Evolutionary conservation across 2,888 invertebrate genomes (phyloP).

Genomic region (Neoaliturus tenellus): DNA sequence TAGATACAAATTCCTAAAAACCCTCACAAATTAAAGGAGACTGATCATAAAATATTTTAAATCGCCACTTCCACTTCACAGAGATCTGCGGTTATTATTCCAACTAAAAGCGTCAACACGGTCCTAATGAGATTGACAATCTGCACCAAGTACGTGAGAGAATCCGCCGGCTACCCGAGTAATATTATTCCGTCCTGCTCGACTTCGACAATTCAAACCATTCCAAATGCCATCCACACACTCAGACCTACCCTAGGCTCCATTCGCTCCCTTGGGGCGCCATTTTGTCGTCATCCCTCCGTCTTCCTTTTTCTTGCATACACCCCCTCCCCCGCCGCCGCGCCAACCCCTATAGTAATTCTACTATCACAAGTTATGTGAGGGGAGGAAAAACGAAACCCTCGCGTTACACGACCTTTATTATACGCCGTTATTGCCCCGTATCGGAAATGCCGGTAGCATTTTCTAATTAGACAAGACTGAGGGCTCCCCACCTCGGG

Average conservation of each 20-base stretch:
- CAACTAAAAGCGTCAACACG: conserved; percentile 3
- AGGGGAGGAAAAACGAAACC: conserved; percentile 38
- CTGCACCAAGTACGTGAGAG: conserved; percentile 28
- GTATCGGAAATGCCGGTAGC: conserved; percentile 53
- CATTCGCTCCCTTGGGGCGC: conserved; percentile 67
- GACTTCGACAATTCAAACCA: conserved; percentile 56
- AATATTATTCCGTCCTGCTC: conserved; percentile 49
- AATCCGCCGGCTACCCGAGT: conserved; percentile 46
- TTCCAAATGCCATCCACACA: conserved; percentile 59
- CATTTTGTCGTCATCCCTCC: conserved; percentile 67
- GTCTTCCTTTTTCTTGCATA: conserved; percentile 58
- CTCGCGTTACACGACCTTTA: conserved; percentile 53
- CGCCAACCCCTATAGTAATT: conserved; percentile 57
- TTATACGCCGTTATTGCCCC: conserved; percentile 54
- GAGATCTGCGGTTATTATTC: not conserved
- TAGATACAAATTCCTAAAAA: too few species aligned
- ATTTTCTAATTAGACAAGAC: conserved; percentile 38
- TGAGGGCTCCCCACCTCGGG: not conserved
- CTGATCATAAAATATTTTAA: too few species aligned
- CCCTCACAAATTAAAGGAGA: too few species aligned
- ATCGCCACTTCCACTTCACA: too few species aligned
- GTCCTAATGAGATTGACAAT: conserved; percentile 37
- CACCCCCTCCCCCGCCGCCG: conserved; percentile 4
- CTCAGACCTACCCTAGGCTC: conserved; percentile 55
- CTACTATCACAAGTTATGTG: conserved; percentile 58